A percentile compares a stretch with the other conserved stretches of the same genome.
Conservation (phyloP, 2,888 invertebrate genomes). For the Amblyjoppa fuscipennis region DNA sequence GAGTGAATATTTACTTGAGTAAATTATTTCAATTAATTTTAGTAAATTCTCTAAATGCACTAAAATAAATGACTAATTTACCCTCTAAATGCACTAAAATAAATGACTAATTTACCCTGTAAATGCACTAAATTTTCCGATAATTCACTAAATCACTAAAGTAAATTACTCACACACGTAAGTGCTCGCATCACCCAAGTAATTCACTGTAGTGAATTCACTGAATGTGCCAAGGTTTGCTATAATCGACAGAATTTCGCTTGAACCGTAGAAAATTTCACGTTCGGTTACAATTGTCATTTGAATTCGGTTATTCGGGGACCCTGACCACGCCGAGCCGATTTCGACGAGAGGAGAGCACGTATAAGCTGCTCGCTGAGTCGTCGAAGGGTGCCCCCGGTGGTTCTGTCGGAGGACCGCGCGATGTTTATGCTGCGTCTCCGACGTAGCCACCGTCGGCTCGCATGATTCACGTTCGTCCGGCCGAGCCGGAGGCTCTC, state of each 20-base stretch:
- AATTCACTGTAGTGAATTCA: no score
- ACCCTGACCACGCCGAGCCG: conserved; percentile 34
- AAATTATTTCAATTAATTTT: no score
- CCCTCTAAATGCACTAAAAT: no score
- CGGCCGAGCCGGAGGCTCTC: conserved; percentile 13
- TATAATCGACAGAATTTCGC: neutral
- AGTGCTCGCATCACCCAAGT: no score
- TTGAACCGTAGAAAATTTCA: no score
- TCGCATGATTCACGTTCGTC: conserved; percentile 51
- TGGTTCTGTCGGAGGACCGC: conserved; percentile 38
- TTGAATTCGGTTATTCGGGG: conserved; percentile 23
- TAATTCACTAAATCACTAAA: no score
- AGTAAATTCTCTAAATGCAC: no score
- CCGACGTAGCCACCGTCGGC: conserved; percentile 33
- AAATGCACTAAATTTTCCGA: no score
- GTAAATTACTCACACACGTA: no score
- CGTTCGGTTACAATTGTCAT: conserved; percentile 1
- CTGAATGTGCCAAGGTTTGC: neutral
- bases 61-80: no score
- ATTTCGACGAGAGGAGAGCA: conserved; percentile 21
- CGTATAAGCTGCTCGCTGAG: conserved; percentile 22
- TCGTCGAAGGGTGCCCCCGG: conserved; percentile 48
- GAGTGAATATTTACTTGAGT: no score
- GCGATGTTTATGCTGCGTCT: conserved; percentile 57
- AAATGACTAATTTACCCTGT: no score